Conservation (phyloP, 2,888 invertebrate genomes). For the Drosophila nr. perissopoda region DNA sequence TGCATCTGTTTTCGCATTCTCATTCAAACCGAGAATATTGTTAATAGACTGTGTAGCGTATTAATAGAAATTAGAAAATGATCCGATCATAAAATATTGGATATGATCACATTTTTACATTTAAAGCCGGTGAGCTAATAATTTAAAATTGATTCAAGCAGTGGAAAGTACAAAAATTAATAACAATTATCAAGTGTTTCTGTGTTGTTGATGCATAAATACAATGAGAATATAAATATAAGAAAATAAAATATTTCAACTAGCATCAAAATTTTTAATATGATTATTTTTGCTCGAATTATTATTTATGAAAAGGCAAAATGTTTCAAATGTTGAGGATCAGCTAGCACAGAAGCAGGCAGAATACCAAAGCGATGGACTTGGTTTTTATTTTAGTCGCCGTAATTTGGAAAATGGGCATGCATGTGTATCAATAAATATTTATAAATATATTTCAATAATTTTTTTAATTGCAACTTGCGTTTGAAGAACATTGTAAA, state of each 20-base stretch:
- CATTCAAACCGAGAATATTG: too few species aligned
- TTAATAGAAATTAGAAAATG: background rate
- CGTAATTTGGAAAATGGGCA: background rate
- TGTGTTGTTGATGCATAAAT: background rate
- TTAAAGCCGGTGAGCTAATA: slow-evolving; percentile 13
- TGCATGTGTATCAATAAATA: background rate
- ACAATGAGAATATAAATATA: background rate
- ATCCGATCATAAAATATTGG: background rate
- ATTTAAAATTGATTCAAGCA: background rate
- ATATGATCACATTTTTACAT: slow-evolving; percentile 3
- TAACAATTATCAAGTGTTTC: background rate
- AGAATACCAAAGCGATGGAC: background rate
- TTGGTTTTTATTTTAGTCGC: background rate
- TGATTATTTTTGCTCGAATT: background rate
- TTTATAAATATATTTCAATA: rapidly evolving
- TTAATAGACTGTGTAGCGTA: background rate
- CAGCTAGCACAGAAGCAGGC: background rate
- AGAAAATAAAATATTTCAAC: background rate
- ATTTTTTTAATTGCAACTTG: background rate
- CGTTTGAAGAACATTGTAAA: background rate
- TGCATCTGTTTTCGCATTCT: background rate
- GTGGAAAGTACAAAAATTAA: background rate
- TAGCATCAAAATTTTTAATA: background rate
- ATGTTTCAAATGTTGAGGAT: background rate
- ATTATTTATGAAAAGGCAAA: background rate